These are phyloP conservation scores for Chloropsis hardwickii DNA, from an alignment of 2,113 vertebrate genomes.

Conservation along the genomic window DNA sequence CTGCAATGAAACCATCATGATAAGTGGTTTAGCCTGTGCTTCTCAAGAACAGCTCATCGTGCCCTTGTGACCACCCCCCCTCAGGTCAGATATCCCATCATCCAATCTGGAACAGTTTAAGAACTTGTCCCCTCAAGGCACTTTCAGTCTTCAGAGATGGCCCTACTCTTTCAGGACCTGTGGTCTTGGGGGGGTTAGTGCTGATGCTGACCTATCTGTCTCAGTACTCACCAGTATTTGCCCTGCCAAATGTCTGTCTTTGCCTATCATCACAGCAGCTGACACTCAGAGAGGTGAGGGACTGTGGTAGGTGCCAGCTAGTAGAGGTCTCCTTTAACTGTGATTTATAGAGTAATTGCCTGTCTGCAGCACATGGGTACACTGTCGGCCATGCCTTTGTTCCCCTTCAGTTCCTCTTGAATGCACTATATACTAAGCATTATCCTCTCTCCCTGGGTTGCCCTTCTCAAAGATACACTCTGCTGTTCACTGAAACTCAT, in stretches of 20 bases:
- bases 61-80: constrained; percentile 18
- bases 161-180: not conserved
- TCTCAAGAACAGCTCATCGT: not conserved
- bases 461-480: constrained; percentile 16
- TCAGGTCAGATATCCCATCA: constrained; percentile 6
- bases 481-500: not conserved
- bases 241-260: not conserved
- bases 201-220: not conserved
- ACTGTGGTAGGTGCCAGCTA: not conserved
- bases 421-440: constrained; percentile 28
- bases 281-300: not conserved
- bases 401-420: constrained; percentile 55
- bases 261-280: not conserved
- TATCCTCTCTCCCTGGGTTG: constrained; percentile 50
- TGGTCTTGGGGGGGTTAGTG: not conserved
- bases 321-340: constrained; percentile 38
- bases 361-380: constrained; percentile 56
- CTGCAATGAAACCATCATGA: constrained; percentile 44
- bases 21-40: constrained; percentile 4
- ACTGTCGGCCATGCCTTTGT: constrained; percentile 49
- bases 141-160: not conserved
- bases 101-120: not conserved
- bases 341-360: constrained; percentile 63
- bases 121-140: not conserved
- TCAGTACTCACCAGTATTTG: not conserved